Evolutionary conservation across 2,888 invertebrate species (phyloP), one percentile per base, ranked within the genome.

Genomic region (Choristoneura rosaceana): DNA sequence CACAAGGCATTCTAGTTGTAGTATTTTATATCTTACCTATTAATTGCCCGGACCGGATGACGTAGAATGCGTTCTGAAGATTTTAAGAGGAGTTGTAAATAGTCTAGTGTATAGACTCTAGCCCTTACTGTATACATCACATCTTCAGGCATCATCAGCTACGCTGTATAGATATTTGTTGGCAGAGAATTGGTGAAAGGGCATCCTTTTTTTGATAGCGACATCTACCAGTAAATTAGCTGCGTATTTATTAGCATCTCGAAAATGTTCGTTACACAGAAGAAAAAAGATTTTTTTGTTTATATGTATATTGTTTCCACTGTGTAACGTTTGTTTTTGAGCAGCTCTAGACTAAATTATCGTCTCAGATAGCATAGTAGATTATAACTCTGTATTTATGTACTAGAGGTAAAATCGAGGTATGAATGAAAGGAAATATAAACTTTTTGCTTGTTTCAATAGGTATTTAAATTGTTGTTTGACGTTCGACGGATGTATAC

Each of bases 301-400:
- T 47, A 47, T 47, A 7, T 52, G 4, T 52, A 52, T 52, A 15
- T 52, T 15, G 8, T 15, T 52, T 15, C 17, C 15, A 2, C 9
- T 52, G 50, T 52, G 50, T 52, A 52, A 52, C 15, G 17, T 52
- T 8, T 9, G 17, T 7, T 52, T 52, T 15, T 52, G 50, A 52
- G 50, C 15, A 15, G 50, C 9, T 17, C 15, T 52, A 17, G 50
- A 52, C 15, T 52, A 17, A 52, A 52, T 52, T 52, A 52, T 52
- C 47, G 47, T 47, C 50, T 52, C 50, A 8, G 50, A 52, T 52
- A 52, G 50, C 15, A 15, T 52, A 9, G 15, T 52, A 52, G 15
- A 52, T 52, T 8, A 15, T 52, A 52, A 47, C 47, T 47, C 47
- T 15, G 47, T 47, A 47, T 47, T 47, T 47, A 47, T 47, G 47